Conservation (phyloP, 1,140 invertebrate species). For the Patella vulgata region DNA sequence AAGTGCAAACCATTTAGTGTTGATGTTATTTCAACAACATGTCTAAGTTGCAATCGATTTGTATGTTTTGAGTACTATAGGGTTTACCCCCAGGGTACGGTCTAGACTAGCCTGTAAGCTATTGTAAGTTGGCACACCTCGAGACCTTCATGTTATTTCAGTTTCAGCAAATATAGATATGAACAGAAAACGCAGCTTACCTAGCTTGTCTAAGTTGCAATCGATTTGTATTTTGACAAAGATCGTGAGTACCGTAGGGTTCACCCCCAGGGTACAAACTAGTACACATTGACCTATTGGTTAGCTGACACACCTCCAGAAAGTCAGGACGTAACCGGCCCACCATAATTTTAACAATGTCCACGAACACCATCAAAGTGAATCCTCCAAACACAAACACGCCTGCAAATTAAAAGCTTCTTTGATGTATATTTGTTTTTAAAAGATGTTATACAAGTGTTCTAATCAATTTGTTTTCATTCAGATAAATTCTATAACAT, state of each 20-base stretch:
- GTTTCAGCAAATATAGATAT: too few relatives aligned
- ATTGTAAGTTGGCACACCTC: background rate
- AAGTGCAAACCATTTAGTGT: too few relatives aligned
- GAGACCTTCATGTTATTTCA: background rate
- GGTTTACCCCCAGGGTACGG: too few relatives aligned
- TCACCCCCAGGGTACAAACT: constrained; percentile 8
- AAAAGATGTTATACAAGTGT: too few relatives aligned
- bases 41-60: too few relatives aligned
- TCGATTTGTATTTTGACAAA: constrained; percentile 43
- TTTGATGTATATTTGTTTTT: too few relatives aligned
- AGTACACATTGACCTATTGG: constrained; percentile 41
- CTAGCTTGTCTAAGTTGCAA: constrained; percentile 43
- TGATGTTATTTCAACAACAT: too few relatives aligned
- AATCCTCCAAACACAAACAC: constrained; percentile 58
- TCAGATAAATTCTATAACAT: too few relatives aligned
- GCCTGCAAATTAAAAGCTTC: constrained; percentile 37
- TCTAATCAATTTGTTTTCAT: too few relatives aligned
- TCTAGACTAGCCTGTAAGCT: too few relatives aligned
- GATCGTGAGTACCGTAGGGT: constrained; percentile 40
- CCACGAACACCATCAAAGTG: constrained; percentile 56
- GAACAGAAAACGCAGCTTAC: constrained; percentile 24
- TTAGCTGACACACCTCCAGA: constrained; percentile 48
- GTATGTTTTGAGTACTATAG: too few relatives aligned
- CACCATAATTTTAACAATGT: constrained; percentile 55
- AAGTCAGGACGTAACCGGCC: constrained; percentile 57